Conservation (phyloP, 2,113 vertebrate species). For the Grallaria varia region DNA sequence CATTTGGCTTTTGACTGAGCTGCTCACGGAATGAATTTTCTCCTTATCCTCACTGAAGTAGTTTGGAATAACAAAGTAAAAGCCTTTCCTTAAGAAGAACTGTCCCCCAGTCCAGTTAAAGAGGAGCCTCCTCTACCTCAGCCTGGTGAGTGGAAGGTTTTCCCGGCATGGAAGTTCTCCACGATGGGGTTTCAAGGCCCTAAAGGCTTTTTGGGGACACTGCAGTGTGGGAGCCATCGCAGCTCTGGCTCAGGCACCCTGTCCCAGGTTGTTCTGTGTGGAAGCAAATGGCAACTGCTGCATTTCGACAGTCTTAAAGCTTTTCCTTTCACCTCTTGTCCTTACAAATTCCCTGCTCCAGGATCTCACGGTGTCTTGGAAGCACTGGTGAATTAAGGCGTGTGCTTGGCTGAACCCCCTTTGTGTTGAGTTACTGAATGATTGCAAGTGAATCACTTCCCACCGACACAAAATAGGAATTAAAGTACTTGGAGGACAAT, state of each 20-base stretch:
- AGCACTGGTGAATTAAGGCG: not conserved
- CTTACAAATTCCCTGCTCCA: not conserved
- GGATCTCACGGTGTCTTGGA: not conserved
- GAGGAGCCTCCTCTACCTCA: conserved; percentile 10
- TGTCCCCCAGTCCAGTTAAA: not conserved
- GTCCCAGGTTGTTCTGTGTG: not conserved
- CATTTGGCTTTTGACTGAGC: not conserved
- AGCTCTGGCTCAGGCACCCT: not conserved
- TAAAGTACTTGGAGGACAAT: not conserved
- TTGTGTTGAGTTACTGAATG: not conserved
- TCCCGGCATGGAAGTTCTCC: not conserved
- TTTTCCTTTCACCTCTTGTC: not conserved
- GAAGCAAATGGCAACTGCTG: conserved; percentile 2
- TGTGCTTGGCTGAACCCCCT: not conserved
- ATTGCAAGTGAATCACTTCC: not conserved
- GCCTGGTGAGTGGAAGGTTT: not conserved
- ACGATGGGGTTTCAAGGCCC: not conserved
- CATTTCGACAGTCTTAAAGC: not conserved
- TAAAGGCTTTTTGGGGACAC: conserved; percentile 28
- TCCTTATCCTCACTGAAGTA: not conserved
- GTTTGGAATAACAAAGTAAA: not conserved
- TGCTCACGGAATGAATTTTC: not conserved
- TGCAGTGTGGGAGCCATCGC: not conserved
- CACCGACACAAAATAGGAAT: not conserved
- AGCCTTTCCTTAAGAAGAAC: not conserved